Conservation (phyloP, 2,113 vertebrate genomes). For the Amphilophus citrinellus region DNA sequence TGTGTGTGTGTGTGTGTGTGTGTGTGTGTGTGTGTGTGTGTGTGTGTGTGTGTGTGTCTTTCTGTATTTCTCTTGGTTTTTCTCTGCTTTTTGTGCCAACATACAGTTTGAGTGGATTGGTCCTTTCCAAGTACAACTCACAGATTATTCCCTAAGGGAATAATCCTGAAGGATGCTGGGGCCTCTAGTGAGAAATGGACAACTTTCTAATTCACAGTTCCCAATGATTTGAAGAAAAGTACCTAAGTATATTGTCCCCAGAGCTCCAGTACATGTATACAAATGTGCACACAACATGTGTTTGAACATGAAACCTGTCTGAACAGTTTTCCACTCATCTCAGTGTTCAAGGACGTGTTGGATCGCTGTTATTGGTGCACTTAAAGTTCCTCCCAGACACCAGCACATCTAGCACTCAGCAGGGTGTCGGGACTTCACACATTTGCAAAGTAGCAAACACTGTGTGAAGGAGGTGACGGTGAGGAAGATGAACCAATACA, state of each 20-base stretch:
- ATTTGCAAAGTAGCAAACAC: slow-evolving; percentile 34
- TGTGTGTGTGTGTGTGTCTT: not conserved
- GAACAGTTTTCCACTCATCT: slow-evolving; percentile 15
- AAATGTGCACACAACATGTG: not conserved
- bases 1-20: not conserved
- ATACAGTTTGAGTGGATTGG: not conserved
- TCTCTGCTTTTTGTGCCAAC: not conserved
- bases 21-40: not conserved
- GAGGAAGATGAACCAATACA: slow-evolving; percentile 26
- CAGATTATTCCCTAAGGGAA: not conserved
- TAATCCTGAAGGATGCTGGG: not conserved
- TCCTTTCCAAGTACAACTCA: not conserved
- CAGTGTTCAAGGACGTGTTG: slow-evolving; percentile 6
- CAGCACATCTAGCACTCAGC: slow-evolving; percentile 18
- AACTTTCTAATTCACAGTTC: slow-evolving; percentile 73
- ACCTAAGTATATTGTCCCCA: slow-evolving; percentile 22
- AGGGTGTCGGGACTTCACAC: slow-evolving; percentile 56
- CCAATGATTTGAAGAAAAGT: slow-evolving; percentile 50
- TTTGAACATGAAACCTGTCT: not conserved
- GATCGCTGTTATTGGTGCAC: slow-evolving; percentile 12
- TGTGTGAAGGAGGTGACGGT: slow-evolving; percentile 42
- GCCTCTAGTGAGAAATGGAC: slow-evolving; percentile 35
- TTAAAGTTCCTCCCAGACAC: slow-evolving; percentile 40
- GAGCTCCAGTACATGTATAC: not conserved
- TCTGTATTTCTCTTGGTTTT: not conserved